Evolutionary conservation across 2,888 invertebrate genomes (phyloP), one percentile per base, ranked within the genome.

Genomic region (Mesorhabditis spiculigera): DNA sequence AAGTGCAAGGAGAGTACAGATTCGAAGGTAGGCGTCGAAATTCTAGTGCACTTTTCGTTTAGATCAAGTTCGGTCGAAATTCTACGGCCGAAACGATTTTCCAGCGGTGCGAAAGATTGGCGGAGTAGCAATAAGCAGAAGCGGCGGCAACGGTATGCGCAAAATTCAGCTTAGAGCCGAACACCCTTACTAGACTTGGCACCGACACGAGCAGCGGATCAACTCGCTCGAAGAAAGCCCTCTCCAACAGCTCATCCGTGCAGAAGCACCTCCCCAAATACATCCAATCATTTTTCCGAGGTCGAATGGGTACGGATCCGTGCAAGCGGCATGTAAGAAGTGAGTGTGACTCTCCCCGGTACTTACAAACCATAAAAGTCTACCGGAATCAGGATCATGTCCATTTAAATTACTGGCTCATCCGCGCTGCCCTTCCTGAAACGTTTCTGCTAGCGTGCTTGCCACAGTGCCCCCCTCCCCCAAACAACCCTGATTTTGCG

Each of bases 261-360:
- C 83, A 83, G 63, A 83, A 84, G 58, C 85, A 85, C 67, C 70
- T 85, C n/a, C 84, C 85, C 0, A 82, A 82, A 71, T 85, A 85
- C 72, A 83, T 85, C 43, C 83, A 85, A 67, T 82, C 81, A n/a
- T 69, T 85, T 43, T 85, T 85, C 71, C 76, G 85, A 41, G 81
- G 80, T 13, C 73, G 85, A 45, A 84, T 84, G 84, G 85, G 84
- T 64, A 81, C 81, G 6, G 83, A 84, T 74, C 84, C 84, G 6
- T 84, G 84, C 76, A 85, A 85, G 73, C 72, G 83, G 45, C 80
- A 80, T 70, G 71, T 75, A 64, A 74, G 81, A 69, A 76, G 80
- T 76, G 71, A 72, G 71, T 73, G 71, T 58, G 72, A 71, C n/a
- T 70, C 73, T 69, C 72, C 73, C 70, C 73, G 73, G 70, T 73